Percentiles rank a stretch among this genome's conserved stretches.
These are phyloP conservation scores for Drosophila lacertosa DNA, from an alignment of 1,140 invertebrate genomes.

Conservation along the genomic window DNA sequence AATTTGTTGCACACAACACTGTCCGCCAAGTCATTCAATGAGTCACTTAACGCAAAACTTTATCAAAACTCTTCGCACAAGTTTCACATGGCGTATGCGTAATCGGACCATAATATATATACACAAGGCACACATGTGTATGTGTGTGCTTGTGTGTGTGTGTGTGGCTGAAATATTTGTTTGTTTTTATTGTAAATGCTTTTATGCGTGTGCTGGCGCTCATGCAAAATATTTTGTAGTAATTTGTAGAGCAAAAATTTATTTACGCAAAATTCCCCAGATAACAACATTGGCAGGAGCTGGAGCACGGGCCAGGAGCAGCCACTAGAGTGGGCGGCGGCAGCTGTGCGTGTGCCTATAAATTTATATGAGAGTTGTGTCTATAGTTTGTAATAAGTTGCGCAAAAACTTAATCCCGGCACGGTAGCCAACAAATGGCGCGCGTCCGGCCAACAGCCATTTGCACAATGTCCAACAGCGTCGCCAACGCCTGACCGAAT, in stretches of 20 bases:
- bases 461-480: constrained; percentile 27
- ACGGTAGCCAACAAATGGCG: constrained; percentile 44
- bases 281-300: constrained; percentile 5
- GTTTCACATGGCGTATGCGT: constrained; percentile 61
- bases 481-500: constrained; percentile 31
- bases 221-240: constrained; percentile 81
- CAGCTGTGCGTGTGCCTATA: constrained; percentile 65
- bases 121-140: constrained; percentile 7
- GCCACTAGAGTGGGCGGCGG: not conserved
- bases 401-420: constrained; percentile 73
- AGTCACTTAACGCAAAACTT: constrained; percentile 75
- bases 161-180: constrained; percentile 44
- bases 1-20: constrained; percentile 46
- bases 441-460: constrained; percentile 40
- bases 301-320: not conserved
- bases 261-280: constrained; percentile 65
- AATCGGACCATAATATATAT: constrained; percentile 55
- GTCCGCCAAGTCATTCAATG: constrained; percentile 65
- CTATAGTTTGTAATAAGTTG: constrained; percentile 75
- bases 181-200: constrained; percentile 75
- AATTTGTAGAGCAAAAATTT: constrained; percentile 75
- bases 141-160: constrained; percentile 15
- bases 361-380: constrained; percentile 49
- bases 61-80: constrained; percentile 44
- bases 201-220: constrained; percentile 51